Evolutionary conservation across 1,140 invertebrate genomes (phyloP), one percentile per base, ranked within the genome.

Genomic region (Aphelenchoides fujianensis): DNA sequence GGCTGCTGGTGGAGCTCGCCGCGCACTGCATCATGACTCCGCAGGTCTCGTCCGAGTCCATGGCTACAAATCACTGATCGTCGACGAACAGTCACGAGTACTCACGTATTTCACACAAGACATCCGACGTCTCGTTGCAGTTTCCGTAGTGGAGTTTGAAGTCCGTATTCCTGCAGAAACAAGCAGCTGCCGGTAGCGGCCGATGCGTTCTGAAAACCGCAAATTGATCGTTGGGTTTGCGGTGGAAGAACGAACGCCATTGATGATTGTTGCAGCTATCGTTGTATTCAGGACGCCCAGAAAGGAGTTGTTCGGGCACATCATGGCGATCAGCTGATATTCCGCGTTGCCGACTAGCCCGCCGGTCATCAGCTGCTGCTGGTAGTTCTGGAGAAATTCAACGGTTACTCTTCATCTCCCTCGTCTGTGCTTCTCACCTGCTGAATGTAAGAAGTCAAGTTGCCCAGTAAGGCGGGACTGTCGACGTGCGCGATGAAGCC

Each of bases 61-160:
- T 34, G 23, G 63, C 63, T 66, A 3, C 23, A 66, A 61, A 30
- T 1, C 2, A 61, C 27, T 61, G 36, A 1, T 61, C 37, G 37
- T 36, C 0, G 53, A 36, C 31, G 63, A 66, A 23, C 30, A 35
- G n/a, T 64, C 30, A 34, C 31, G 27, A 64, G 41, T 19, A 12
- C 63, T 66, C 53, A 66, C 63, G 63, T 16, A 66, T 66, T 36
- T 66, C 27, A 66, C 63, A 66, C 32, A 66, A 37, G 7, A 66
- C 32, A 35, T 66, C 63, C 1, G 16, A 64, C 2, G 0, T 66
- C n/a, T 16, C 1, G n/a, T 34, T 66, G 63, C 63, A 66, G 16
- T 64, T 66, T n/a, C 34, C 63, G 31, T 66, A 66, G 31, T 66
- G 63, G 23, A 66, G 31, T 35, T 66, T 66, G 63, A 41, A 66